phyloP scores from a whole-genome alignment of 2,888 invertebrate genomes.

The Hirtodrosophila histrioides region DNA sequence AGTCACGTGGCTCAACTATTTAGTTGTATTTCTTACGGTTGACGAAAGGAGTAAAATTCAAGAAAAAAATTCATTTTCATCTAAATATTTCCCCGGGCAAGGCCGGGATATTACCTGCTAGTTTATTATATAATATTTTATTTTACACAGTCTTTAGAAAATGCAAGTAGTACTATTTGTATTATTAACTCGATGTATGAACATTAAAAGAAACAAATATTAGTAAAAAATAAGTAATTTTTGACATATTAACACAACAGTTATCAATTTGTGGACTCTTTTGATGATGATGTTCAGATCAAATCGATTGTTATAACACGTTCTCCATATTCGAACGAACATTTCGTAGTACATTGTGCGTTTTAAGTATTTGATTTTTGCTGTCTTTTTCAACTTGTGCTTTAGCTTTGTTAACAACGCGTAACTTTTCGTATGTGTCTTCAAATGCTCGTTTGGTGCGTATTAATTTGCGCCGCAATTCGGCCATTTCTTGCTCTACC shows the following conservation, averaged over 20 bases:
- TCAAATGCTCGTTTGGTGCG: conserved; percentile 90
- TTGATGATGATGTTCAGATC: conserved; percentile 26
- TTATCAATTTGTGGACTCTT: conserved; percentile 14
- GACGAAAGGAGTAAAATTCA: no score
- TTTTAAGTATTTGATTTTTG: conserved; percentile 91
- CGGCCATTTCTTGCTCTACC: conserved; percentile 88
- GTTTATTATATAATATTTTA: conserved; percentile 47
- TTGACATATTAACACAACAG: conserved; percentile 9
- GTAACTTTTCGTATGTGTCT: conserved; percentile 90
- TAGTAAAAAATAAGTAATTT: conserved; percentile 18
- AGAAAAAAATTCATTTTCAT: no score
- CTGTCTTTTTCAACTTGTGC: conserved; percentile 93
- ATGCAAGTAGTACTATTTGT: conserved; percentile 53
- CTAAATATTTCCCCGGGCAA: no score
- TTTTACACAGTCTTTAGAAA: conserved; percentile 66
- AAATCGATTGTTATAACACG: conserved; percentile 77
- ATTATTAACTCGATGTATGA: conserved; percentile 39
- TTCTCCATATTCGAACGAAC: conserved; percentile 90
- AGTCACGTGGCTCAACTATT: no score
- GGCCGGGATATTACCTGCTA: no score
- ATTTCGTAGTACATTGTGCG: conserved; percentile 90
- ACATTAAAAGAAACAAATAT: conserved; percentile 24
- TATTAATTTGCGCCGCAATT: conserved; percentile 88
- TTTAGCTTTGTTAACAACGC: conserved; percentile 91
- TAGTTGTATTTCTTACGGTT: no score